Conservation (phyloP, 2,888 invertebrate genomes). For the Hyalella azteca region DNA sequence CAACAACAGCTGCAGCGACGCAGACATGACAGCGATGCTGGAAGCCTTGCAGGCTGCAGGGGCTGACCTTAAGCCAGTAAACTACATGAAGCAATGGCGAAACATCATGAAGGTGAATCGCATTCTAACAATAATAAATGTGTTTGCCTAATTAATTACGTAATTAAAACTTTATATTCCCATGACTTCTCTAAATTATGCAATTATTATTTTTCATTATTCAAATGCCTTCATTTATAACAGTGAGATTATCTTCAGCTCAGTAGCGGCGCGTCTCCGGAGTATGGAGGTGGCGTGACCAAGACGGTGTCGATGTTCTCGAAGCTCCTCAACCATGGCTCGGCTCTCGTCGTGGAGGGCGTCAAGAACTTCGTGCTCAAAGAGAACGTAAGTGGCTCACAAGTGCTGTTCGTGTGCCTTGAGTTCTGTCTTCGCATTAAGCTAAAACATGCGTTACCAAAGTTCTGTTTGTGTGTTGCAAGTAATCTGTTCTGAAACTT, state of each 20-base stretch:
- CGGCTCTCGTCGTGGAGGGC: conserved; percentile 99
- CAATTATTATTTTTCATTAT: no score
- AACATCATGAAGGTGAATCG: conserved; percentile 64
- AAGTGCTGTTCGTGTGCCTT: no score
- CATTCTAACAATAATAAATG: not conserved
- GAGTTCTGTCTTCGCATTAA: not conserved
- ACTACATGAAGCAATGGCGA: conserved; percentile 94
- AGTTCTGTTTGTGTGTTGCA: no score
- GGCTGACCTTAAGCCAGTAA: conserved; percentile 82
- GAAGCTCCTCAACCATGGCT: conserved; percentile 94
- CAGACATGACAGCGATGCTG: conserved; percentile 83
- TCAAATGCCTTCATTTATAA: conserved; percentile 44
- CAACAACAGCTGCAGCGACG: conserved; percentile 61
- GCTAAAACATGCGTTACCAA: no score
- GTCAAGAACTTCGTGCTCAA: conserved; percentile 98
- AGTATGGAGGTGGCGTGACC: conserved; percentile 84
- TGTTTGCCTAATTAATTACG: no score
- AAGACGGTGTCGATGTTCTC: conserved; percentile 98
- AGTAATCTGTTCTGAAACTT: no score
- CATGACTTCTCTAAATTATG: no score
- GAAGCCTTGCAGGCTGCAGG: conserved; percentile 78
- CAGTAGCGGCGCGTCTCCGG: conserved; percentile 45
- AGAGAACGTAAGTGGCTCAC: conserved; percentile 83
- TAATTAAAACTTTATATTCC: no score
- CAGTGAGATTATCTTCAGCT: not conserved